Conservation (phyloP, 2,888 invertebrate species). For the Eristalis pertinax region DNA sequence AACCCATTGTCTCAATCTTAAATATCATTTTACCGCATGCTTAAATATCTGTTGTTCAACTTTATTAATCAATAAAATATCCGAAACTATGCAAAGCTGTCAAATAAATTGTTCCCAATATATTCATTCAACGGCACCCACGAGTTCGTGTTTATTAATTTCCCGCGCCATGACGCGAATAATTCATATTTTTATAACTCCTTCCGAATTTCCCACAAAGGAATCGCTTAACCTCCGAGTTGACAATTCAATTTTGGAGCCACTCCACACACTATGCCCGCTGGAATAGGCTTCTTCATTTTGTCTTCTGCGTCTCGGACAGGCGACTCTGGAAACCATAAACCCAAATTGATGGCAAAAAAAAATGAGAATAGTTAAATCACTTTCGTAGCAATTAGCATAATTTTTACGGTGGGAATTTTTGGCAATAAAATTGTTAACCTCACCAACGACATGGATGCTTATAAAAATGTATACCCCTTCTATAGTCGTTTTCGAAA, state of each 20-base stretch:
- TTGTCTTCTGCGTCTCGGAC: neutral
- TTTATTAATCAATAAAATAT: neutral
- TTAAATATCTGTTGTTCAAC: neutral
- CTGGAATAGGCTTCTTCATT: neutral
- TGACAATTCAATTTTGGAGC: neutral
- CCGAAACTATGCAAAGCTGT: neutral
- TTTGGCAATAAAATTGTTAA: slow-evolving; percentile 42
- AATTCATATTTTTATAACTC: neutral
- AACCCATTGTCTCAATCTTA: neutral
- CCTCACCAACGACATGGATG: slow-evolving; percentile 1
- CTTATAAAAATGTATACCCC: neutral
- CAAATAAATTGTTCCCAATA: neutral
- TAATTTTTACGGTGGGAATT: slow-evolving; percentile 39
- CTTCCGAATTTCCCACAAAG: neutral
- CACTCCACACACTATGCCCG: neutral
- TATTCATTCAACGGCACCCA: neutral
- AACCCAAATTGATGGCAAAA: slow-evolving; percentile 40
- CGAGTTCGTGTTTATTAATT: neutral
- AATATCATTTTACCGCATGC: neutral
- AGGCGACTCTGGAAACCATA: slow-evolving; percentile 30
- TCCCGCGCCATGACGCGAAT: neutral
- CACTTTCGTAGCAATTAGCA: slow-evolving; percentile 44
- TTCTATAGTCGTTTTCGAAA: neutral
- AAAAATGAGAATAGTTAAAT: slow-evolving; percentile 4
- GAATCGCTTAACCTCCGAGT: neutral